Percentiles rank a stretch among this genome's conserved stretches.
Evolutionary conservation across 1,140 invertebrate genomes (phyloP).

Genomic region (Cryptotermes secundus): DNA sequence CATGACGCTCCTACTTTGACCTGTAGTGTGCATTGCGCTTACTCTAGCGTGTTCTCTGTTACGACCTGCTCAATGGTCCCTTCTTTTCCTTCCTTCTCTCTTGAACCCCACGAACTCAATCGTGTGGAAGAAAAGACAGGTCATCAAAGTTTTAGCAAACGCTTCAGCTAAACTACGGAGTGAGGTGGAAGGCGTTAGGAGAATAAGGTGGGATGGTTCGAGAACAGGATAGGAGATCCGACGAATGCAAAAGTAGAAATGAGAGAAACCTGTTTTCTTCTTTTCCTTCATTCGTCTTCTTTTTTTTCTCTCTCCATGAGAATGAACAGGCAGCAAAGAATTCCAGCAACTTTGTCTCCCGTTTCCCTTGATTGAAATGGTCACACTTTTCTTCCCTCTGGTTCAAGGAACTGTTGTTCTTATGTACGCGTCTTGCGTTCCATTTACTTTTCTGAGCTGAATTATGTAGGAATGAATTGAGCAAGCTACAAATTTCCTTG

Average conservation of each 20-base stretch:
- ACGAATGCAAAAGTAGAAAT: background rate
- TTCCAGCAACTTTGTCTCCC: background rate
- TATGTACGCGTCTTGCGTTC: background rate
- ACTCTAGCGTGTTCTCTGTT: background rate
- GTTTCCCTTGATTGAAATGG: background rate
- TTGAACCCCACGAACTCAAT: background rate
- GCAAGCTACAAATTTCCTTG: background rate
- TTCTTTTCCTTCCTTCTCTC: background rate
- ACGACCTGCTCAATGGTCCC: background rate
- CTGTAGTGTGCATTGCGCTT: background rate
- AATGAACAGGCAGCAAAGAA: background rate
- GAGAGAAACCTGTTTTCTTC: background rate
- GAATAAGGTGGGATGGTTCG: background rate
- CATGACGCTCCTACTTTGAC: background rate
- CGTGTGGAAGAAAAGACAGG: slow-evolving; percentile 12
- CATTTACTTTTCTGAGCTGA: background rate
- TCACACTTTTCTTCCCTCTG: background rate
- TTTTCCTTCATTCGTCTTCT: background rate
- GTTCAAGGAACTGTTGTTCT: background rate
- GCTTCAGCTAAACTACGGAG: background rate
- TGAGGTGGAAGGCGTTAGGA: slow-evolving; percentile 8
- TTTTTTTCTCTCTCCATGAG: background rate
- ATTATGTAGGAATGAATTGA: background rate
- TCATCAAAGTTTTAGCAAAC: slow-evolving; percentile 19
- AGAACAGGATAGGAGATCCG: background rate